Percentiles rank a stretch among this genome's conserved stretches.
Evolutionary conservation across 2,797 vertebrate species (phyloP).

Genomic region (Eupleurogrammus muticus): DNA sequence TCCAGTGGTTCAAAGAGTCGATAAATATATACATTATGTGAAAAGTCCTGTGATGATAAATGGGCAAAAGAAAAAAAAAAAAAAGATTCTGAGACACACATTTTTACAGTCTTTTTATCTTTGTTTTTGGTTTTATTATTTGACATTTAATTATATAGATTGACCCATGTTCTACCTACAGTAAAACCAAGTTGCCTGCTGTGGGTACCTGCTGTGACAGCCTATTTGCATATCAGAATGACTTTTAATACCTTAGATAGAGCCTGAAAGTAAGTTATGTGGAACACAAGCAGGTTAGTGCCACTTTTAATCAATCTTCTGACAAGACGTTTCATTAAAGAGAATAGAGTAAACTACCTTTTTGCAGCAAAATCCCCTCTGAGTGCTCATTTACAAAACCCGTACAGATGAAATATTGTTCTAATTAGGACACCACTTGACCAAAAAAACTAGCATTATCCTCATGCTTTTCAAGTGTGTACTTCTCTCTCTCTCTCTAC

Average conservation of each 20-base stretch:
- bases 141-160: background rate
- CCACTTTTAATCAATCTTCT: conserved; percentile 32
- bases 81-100: no score
- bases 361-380: conserved; percentile 24
- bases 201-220: background rate
- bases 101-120: no score
- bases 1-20: no score
- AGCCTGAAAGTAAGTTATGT: conserved; percentile 19
- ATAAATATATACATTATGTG: no score
- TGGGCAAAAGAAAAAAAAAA: no score
- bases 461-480: conserved; percentile 21
- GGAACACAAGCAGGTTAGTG: conserved; percentile 17
- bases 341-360: conserved; percentile 1
- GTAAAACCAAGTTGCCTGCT: background rate
- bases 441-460: background rate
- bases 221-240: background rate
- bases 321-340: conserved; percentile 21
- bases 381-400: conserved; percentile 22
- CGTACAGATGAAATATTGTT: conserved; percentile 28
- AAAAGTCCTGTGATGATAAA: no score
- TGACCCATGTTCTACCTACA: background rate
- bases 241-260: conserved; percentile 25
- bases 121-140: no score
- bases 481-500: conserved; percentile 13
- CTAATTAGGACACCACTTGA: conserved; percentile 32